phyloP scores from a whole-genome alignment of 2,113 vertebrate genomes.

The Saimiri boliviensis region DNA sequence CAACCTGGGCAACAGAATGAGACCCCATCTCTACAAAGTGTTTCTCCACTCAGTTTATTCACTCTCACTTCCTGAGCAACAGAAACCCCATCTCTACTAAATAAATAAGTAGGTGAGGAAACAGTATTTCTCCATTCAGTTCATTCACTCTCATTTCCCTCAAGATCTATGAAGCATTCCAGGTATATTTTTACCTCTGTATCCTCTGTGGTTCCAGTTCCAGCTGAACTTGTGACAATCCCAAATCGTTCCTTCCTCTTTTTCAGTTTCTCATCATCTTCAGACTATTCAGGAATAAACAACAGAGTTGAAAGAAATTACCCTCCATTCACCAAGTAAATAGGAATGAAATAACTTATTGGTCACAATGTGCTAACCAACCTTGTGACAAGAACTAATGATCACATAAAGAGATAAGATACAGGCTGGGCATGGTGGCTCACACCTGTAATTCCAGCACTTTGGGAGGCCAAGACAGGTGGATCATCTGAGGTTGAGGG shows the following conservation, averaged over 20 bases:
- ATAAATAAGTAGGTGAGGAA: background rate
- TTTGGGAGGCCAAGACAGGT: no score
- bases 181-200: slow-evolving; percentile 86
- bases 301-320: slow-evolving; percentile 52
- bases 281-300: slow-evolving; percentile 83
- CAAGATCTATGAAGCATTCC: background rate
- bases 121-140: background rate
- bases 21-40: background rate
- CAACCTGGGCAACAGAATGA: background rate
- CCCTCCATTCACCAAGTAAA: slow-evolving; percentile 29
- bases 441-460: no score
- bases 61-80: no score
- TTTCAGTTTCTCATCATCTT: slow-evolving; percentile 95
- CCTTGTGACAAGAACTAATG: background rate
- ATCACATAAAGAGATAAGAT: slow-evolving; percentile 7
- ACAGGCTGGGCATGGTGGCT: background rate
- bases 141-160: background rate
- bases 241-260: slow-evolving; percentile 97
- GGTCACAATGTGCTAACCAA: background rate
- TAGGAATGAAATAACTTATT: slow-evolving; percentile 19
- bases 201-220: slow-evolving; percentile 84
- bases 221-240: slow-evolving; percentile 84
- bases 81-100: no score
- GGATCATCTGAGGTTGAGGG: no score
- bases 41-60: no score